Evolutionary conservation across 2,113 vertebrate genomes (phyloP).

Genomic region (Tricholaema leucomelas): DNA sequence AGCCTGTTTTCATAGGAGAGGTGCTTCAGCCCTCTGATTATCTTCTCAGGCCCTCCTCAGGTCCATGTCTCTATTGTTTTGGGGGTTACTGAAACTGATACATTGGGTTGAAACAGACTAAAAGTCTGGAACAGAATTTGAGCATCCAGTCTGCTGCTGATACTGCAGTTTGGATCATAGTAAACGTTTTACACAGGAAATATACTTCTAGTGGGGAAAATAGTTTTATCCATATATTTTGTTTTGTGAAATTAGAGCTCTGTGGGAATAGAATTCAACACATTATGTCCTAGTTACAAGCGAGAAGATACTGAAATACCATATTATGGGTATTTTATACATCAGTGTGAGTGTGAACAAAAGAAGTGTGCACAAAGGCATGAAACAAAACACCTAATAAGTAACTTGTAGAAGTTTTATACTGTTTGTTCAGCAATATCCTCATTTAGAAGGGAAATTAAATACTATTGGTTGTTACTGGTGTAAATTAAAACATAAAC

Average conservation of each 20-base stretch:
- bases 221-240: neutral
- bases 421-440: neutral
- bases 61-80: too few relatives aligned
- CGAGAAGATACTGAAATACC: neutral
- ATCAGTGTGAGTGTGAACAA: neutral
- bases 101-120: neutral
- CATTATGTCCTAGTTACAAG: neutral
- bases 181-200: neutral
- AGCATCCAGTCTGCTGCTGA: neutral
- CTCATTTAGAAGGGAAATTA: neutral
- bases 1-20: too few relatives aligned
- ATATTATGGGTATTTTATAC: neutral
- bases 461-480: neutral
- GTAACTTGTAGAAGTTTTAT: neutral
- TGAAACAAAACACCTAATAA: neutral
- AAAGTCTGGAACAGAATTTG: neutral
- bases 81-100: neutral
- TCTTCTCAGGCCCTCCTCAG: too few relatives aligned
- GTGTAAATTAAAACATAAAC: neutral
- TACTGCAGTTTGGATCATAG: neutral
- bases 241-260: neutral
- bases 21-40: too few relatives aligned
- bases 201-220: neutral
- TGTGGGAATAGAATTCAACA: neutral
- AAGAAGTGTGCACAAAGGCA: neutral